These are phyloP conservation scores for Cydia amplana DNA, from an alignment of 1,140 invertebrate genomes.

Conservation along the genomic window DNA sequence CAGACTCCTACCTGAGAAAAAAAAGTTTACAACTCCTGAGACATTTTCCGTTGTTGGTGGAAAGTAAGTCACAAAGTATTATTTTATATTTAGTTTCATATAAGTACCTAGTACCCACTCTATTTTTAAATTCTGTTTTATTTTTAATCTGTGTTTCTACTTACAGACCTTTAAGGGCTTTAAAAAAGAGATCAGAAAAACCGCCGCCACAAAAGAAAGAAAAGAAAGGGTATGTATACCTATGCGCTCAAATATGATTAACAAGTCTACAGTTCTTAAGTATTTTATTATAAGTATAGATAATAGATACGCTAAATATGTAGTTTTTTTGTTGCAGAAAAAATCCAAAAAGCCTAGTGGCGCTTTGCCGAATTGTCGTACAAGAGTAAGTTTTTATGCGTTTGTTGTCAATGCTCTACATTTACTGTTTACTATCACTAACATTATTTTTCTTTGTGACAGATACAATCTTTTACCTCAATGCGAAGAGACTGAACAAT, in stretches of 20 bases:
- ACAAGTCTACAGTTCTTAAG: no score
- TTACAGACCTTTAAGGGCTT: constrained; percentile 5
- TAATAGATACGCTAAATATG: neutral
- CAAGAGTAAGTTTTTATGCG: neutral
- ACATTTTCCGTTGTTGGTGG: neutral
- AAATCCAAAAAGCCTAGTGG: neutral
- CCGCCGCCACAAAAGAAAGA: neutral
- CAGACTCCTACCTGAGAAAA: neutral
- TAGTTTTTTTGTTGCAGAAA: neutral
- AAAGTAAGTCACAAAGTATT: neutral
- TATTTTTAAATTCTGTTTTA: neutral
- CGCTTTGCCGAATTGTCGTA: neutral
- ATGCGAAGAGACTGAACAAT: neutral
- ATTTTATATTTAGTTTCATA: neutral
- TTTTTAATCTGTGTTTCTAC: neutral
- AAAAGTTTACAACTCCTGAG: neutral
- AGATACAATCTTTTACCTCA: constrained; percentile 20
- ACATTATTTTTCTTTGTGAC: neutral
- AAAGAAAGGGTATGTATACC: neutral
- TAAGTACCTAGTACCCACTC: no score
- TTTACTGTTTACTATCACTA: neutral
- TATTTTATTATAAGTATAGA: neutral
- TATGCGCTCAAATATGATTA: no score
- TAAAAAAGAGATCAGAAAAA: neutral
- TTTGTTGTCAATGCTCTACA: neutral